A percentile compares a stretch with the other conserved stretches of the same genome.
phyloP scores from a whole-genome alignment of 2,888 invertebrate species.

The Platycheirus rosarum region DNA sequence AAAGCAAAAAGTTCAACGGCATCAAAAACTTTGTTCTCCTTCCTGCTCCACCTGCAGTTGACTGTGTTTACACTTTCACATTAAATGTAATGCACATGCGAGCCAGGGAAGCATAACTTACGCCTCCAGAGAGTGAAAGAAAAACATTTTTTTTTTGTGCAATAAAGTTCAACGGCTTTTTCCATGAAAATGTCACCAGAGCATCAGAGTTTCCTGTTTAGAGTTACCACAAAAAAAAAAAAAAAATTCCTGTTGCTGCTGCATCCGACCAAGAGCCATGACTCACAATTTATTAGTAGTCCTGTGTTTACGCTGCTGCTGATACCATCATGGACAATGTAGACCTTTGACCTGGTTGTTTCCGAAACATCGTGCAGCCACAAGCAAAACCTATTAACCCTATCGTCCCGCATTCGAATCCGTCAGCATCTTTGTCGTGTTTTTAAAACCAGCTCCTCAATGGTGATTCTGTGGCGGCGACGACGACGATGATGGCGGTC shows the following conservation, averaged over 20 bases:
- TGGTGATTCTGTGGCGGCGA: slow-evolving; percentile 5
- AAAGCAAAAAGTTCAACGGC: slow-evolving; percentile 37
- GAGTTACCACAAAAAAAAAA: not conserved
- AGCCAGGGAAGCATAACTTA: slow-evolving; percentile 2
- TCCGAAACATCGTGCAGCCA: slow-evolving; percentile 40
- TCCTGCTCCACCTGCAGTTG: slow-evolving; percentile 9
- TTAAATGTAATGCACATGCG: slow-evolving; percentile 29
- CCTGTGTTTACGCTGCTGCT: slow-evolving; percentile 16
- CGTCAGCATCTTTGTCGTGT: slow-evolving; percentile 42
- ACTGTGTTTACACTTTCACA: slow-evolving; percentile 29
- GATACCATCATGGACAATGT: slow-evolving; percentile 34
- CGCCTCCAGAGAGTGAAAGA: slow-evolving; percentile 9
- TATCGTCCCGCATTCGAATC: slow-evolving; percentile 27
- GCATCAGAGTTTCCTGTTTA: slow-evolving; percentile 34
- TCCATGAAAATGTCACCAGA: slow-evolving; percentile 40
- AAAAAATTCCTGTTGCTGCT: slow-evolving; percentile 43
- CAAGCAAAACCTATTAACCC: slow-evolving; percentile 44
- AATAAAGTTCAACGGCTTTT: slow-evolving; percentile 58
- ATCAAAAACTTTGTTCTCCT: not conserved
- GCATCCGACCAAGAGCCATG: slow-evolving; percentile 36
- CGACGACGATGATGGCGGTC: no score
- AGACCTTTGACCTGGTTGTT: slow-evolving; percentile 58
- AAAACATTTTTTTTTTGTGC: not conserved
- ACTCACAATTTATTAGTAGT: slow-evolving; percentile 50
- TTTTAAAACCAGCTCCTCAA: no score